Base-by-base conservation (phyloP, 2,797 vertebrate genomes). In the Spinibarbus caldwelli region DNA sequence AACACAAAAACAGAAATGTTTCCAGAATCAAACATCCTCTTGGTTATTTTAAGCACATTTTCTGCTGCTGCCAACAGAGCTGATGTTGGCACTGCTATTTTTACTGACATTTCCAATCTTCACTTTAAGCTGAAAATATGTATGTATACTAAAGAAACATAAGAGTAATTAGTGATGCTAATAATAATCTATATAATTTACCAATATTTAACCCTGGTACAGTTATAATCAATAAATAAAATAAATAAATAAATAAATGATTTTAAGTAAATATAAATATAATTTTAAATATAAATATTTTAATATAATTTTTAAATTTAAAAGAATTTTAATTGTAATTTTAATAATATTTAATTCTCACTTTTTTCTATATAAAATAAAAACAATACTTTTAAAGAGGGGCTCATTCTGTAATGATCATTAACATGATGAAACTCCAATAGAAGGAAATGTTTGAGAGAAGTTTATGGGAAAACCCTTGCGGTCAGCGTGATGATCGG, bases 1-100 rank as follows among this genome's bases (percentile, higher is more conserved):
- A 49, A 43, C n/a, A 21, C 29, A 80, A 14, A 47, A 31, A 49
- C 62, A 23, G 62, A 80, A 66, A 68, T 6, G 21, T 80, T 80
- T 81, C 21, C 21, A 17, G 7, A 68, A 70, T 62, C 36, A 52
- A 34, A 52, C 71, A 21, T 12, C 45, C 71, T 19, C 11, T n/a
- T n/a, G 21, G 17, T 14, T 49, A 49, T 49, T 67, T 80, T 26
- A 36, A 49, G 31, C 78, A 47, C 59, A 34, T 26, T 67, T 67
- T 36, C 21, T 80, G 78, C 62, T 21, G 15, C 45, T 3, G 7
- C 8, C 29, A n/a, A 31, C 66, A 67, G 3, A 36, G 31, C 34
- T 15, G 31, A 38, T 14, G 26, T 19, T 31, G 3, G 3, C 0
- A 2, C n/a, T 2, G 19, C 12, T 5, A 26, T 77, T 57, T 12